Evolutionary conservation across 2,888 invertebrate species (phyloP), one percentile per base, ranked within the genome.

Genomic region (Itoplectis maculator): DNA sequence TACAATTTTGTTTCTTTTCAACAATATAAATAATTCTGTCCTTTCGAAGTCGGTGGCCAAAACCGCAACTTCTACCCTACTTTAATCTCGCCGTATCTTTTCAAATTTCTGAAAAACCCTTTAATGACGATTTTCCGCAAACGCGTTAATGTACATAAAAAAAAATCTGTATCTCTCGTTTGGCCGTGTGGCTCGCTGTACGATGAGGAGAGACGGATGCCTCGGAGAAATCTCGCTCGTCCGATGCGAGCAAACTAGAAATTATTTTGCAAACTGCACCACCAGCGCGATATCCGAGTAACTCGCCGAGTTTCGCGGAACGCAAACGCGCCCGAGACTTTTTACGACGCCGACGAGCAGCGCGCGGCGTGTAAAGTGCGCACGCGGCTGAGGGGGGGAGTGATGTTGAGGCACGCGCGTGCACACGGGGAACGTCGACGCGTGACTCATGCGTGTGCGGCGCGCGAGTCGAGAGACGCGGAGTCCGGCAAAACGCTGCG

Each of bases 401-500:
- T n/a, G n/a, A n/a, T n/a, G n/a, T n/a, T n/a, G n/a, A n/a, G n/a
- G n/a, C n/a, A n/a, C n/a, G n/a, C n/a, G n/a, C 47, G 15, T 51
- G 8, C 37, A 59, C n/a, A 63, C 8, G 15, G 18, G 51, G 23
- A 66, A 11, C 35, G 47, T n/a, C 29, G 29, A 56, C 29, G 49
- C 70, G 9, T 29, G 76, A 76, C 76, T 40, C 59, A 56, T 56
- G 65, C 42, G 66, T 42, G 59, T 66, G 29, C 51, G 40, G 59
- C 59, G 29, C 51, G 40, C 7, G 66, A 68, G 70, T 68, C 3
- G 18, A 35, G 29, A 66, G 59, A 56, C 66, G 35, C 40, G 69
- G 69, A 23, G 37, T 51, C 42, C 40, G 49, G 59, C 29, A 65
- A 78, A 81, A 63, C 40, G 23, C 74, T 65, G 70, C 74, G 82